These are phyloP conservation scores for Temnothorax rugatulus DNA, from an alignment of 2,888 invertebrate genomes.

Conservation along the genomic window DNA sequence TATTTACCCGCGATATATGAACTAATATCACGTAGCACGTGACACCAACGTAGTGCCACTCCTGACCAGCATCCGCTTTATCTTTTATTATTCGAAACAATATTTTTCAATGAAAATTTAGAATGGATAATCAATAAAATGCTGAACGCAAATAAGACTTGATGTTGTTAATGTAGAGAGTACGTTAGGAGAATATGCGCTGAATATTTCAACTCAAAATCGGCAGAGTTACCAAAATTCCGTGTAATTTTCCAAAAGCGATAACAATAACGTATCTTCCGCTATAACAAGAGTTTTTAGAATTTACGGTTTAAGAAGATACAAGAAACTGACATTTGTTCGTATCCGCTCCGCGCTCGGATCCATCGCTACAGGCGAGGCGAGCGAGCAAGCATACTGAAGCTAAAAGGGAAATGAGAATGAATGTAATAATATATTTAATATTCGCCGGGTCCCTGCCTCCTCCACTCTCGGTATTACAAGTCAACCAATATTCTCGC, in stretches of 20 bases:
- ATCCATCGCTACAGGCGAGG: constrained; percentile 71
- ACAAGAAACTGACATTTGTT: constrained; percentile 62
- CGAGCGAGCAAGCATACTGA: constrained; percentile 72
- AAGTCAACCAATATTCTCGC: constrained; percentile 84
- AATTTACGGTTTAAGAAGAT: neutral
- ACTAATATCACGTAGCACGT: constrained; percentile 84
- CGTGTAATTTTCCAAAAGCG: neutral
- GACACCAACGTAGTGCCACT: constrained; percentile 72
- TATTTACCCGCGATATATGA: constrained; percentile 82
- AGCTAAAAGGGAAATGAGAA: constrained; percentile 84
- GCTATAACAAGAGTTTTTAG: neutral
- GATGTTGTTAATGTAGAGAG: neutral
- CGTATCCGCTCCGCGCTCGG: constrained; percentile 66
- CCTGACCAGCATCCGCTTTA: constrained; percentile 45
- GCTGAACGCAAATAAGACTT: neutral
- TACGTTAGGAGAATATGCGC: neutral
- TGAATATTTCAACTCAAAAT: neutral
- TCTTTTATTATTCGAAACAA: neutral
- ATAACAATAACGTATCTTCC: neutral
- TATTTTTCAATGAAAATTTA: neutral
- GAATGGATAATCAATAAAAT: neutral
- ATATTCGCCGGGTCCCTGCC: constrained; percentile 84
- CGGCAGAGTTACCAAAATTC: neutral
- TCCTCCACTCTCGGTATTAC: constrained; percentile 84
- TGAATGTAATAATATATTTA: constrained; percentile 86